phyloP scores from a whole-genome alignment of 2,888 invertebrate genomes.

The Torymus aiolomorphi region DNA sequence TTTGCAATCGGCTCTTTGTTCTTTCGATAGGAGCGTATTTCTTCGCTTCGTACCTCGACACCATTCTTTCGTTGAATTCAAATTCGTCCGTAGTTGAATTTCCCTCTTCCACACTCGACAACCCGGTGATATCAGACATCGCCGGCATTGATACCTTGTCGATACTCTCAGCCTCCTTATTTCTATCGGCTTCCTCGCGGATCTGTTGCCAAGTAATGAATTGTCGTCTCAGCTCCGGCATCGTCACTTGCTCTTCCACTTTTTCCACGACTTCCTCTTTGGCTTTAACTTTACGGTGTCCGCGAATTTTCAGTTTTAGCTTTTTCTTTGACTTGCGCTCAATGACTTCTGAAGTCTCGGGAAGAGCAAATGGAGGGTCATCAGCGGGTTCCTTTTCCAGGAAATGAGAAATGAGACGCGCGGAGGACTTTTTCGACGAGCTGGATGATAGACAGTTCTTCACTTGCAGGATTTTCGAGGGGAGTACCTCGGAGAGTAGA shows the following conservation, averaged over 20 bases:
- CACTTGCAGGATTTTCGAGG: conserved; percentile 35
- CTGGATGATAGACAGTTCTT: conserved; percentile 20
- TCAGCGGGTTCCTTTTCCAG: conserved; percentile 8
- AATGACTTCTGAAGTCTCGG: background rate
- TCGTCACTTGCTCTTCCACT: background rate
- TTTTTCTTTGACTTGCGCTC: conserved; percentile 1
- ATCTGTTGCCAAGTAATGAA: conserved; percentile 66
- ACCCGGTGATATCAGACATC: conserved; percentile 20
- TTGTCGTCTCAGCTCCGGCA: background rate
- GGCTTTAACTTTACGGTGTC: background rate
- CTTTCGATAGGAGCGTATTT: too few species aligned
- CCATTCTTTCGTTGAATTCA: conserved; percentile 18
- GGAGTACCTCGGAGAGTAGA: conserved; percentile 44
- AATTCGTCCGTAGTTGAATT: conserved; percentile 47
- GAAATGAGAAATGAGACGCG: conserved; percentile 12
- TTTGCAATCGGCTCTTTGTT: background rate
- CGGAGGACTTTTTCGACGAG: conserved; percentile 23
- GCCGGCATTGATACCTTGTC: conserved; percentile 42
- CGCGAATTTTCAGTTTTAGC: background rate
- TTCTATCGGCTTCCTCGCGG: conserved; percentile 15
- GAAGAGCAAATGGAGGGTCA: background rate
- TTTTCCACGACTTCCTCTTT: conserved; percentile 8
- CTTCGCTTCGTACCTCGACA: background rate
- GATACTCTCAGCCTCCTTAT: conserved; percentile 12
- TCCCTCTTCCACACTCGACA: conserved; percentile 35